These are phyloP conservation scores for Chlorodrepanis virens DNA, from an alignment of 2,113 vertebrate genomes.

Conservation along the genomic window DNA sequence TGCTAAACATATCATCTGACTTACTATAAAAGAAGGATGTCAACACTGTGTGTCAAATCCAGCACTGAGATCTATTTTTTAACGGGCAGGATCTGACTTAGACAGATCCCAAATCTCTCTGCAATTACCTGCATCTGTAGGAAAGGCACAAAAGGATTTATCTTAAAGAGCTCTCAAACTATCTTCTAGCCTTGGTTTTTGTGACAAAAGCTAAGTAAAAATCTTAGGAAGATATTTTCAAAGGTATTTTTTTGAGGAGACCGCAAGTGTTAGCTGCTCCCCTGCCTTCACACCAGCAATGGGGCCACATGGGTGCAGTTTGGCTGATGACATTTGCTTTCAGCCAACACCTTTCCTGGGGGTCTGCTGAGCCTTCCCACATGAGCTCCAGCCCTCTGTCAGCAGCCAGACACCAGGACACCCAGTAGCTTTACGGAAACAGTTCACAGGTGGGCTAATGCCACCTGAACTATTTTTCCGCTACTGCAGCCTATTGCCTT, in stretches of 20 bases:
- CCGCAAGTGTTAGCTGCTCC: neutral
- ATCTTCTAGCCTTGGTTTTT: neutral
- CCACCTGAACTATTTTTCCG: neutral
- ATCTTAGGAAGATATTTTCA: slow-evolving; percentile 15
- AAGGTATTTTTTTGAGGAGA: neutral
- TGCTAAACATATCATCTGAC: slow-evolving; percentile 56
- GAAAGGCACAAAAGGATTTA: slow-evolving; percentile 39
- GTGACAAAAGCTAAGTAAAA: slow-evolving; percentile 30
- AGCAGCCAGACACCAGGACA: neutral
- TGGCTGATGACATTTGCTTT: rapidly evolving
- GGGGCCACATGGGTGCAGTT: neutral
- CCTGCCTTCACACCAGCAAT: neutral
- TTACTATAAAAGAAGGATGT: slow-evolving; percentile 46
- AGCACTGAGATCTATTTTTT: slow-evolving; percentile 59
- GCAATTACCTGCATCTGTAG: slow-evolving; percentile 56
- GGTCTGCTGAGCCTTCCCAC: neutral
- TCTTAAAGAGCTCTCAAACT: slow-evolving; percentile 22
- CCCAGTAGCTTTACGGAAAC: neutral
- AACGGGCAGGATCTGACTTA: slow-evolving; percentile 65
- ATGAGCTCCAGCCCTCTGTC: neutral
- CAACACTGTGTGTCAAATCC: slow-evolving; percentile 55
- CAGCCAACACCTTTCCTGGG: neutral
- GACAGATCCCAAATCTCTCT: slow-evolving; percentile 56
- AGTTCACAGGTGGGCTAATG: neutral
- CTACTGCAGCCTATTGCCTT: neutral